Base-by-base conservation (phyloP, 2,113 vertebrate genomes). In the Upupa epops region DNA sequence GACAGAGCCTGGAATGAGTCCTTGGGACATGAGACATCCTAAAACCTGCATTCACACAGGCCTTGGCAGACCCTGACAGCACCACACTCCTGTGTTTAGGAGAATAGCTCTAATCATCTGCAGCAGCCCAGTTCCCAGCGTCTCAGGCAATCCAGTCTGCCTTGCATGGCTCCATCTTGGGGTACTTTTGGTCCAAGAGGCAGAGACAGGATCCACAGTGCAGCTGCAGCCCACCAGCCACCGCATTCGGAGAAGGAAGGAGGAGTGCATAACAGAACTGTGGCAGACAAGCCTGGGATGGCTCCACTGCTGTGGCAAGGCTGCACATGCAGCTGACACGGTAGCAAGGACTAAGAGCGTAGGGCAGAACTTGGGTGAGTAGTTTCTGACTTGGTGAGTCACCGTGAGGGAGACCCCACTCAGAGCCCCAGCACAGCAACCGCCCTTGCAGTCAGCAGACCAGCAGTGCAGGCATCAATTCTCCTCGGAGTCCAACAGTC, bases 311-410 rank as follows among this genome's bases (percentile, higher is more conserved):
- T 20, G 34, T 2, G 1, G 8, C 6, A 73, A 56, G 8, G 26
- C 18, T 70, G 25, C 55, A 28, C 0, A 0, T 13, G 2, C 6
- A 61, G 11, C n/a, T 80, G 22, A 17, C 6, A 13, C 9, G 6
- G 24, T 22, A 75, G 8, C 9, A 28, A 25, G 8, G 12, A n/a
- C 11, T 28, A 55, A 69, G 20, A 48, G 7, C 32, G 66, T 34
- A 32, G 5, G 3, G 6, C 54, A 12, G 11, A 49, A 88, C 36
- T 2, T 11, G 7, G 2, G 17, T 24, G 4, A 12, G 11, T 51
- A 54, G 7, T 25, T 83, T 77, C 52, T 59, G 8, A 49, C 40
- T 81, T 86, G 18, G 5, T 40, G 71, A 46, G 15, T 64, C 11
- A 32, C 4, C 4, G 11, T 2, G 5, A 5, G 55, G 22, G 14